A percentile compares a stretch with the other conserved stretches of the same genome.
These are phyloP conservation scores for Stenodera caucasica DNA, from an alignment of 2,888 invertebrate genomes.

Conservation along the genomic window DNA sequence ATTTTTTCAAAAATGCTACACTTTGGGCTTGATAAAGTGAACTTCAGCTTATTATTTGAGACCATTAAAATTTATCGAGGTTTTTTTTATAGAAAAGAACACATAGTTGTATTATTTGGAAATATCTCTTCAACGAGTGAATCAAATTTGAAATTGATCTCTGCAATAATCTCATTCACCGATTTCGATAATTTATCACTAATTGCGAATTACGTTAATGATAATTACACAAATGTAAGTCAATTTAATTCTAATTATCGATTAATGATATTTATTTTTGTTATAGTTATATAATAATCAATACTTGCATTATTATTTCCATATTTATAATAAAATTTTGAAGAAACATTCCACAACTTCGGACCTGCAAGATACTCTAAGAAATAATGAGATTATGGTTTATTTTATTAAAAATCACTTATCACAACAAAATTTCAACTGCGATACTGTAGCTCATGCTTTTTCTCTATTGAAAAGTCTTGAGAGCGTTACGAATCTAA, in stretches of 20 bases:
- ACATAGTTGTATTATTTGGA: constrained; percentile 12
- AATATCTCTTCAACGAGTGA: constrained; percentile 11
- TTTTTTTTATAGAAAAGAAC: constrained; percentile 15
- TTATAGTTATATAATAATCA: constrained; percentile 18
- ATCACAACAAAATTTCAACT: constrained; percentile 18
- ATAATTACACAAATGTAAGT: constrained; percentile 16
- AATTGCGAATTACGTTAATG: constrained; percentile 17
- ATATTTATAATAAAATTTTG: constrained; percentile 19
- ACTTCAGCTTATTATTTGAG: no score
- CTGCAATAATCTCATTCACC: constrained; percentile 16
- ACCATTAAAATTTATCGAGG: background rate
- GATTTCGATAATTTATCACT: constrained; percentile 21
- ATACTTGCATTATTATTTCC: constrained; percentile 18
- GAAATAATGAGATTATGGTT: constrained; percentile 23
- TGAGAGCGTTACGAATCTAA: constrained; percentile 15
- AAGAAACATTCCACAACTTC: constrained; percentile 7
- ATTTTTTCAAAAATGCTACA: constrained; percentile 24
- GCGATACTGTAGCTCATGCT: constrained; percentile 19
- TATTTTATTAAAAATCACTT: constrained; percentile 24
- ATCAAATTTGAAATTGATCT: constrained; percentile 19
- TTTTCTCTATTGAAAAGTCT: constrained; percentile 20
- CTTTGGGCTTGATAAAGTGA: constrained; percentile 21
- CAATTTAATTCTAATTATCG: background rate
- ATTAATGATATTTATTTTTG: background rate
- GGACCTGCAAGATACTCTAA: background rate